A percentile compares a stretch with the other conserved stretches of the same genome.
Conservation (phyloP, 2,113 vertebrate species). For the Sinocyclocheilus anophthalmus region DNA sequence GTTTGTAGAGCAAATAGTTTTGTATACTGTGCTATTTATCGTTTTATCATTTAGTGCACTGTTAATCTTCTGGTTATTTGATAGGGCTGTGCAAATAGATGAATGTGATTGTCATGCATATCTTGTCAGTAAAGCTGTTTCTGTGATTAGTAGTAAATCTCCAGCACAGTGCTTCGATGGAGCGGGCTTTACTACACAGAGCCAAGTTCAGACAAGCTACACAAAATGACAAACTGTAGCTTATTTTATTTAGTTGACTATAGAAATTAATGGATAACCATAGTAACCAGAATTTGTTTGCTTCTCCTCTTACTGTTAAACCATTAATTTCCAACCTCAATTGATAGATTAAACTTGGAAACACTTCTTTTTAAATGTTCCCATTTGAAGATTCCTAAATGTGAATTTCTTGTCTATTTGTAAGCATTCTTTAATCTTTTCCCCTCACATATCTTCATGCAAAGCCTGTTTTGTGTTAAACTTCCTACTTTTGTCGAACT, state of each 20-base stretch:
- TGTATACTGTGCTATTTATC: not conserved
- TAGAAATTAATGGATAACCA: not conserved
- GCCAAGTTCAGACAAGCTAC: no score
- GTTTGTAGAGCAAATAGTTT: not conserved
- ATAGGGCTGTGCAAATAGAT: no score
- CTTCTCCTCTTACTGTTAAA: no score
- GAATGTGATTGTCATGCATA: no score
- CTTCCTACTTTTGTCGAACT: not conserved
- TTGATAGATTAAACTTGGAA: not conserved
- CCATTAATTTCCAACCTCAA: not conserved
- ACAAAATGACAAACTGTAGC: not conserved
- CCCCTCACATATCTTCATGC: no score
- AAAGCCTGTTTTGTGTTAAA: constrained; percentile 19
- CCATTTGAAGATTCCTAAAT: not conserved
- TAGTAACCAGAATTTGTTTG: not conserved
- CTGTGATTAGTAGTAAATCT: no score
- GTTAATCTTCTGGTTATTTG: not conserved
- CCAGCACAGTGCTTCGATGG: no score
- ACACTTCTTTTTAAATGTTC: not conserved
- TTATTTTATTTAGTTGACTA: not conserved
- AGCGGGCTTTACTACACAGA: no score
- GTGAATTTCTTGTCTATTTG: not conserved
- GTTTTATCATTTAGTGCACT: not conserved
- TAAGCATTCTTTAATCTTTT: not conserved
- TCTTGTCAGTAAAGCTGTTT: no score